These are phyloP conservation scores for Ceratina calcarata DNA, from an alignment of 1,140 invertebrate species.

Conservation along the genomic window DNA sequence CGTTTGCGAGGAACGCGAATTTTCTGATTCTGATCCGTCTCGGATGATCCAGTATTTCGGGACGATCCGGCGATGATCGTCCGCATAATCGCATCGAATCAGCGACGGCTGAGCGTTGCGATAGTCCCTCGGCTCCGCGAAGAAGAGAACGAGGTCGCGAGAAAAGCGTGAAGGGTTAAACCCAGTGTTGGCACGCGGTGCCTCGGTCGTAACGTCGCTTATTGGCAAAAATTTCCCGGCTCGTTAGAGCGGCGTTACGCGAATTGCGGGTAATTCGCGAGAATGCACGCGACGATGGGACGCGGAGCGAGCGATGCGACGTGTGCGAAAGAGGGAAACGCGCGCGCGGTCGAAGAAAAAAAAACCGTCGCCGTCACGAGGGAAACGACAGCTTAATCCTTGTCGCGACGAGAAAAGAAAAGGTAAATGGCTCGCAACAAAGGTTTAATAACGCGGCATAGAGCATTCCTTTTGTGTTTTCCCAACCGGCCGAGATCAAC, in stretches of 20 bases:
- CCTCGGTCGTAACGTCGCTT: not conserved
- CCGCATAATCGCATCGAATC: conserved; percentile 47
- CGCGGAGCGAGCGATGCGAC: not conserved
- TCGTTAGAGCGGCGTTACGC: conserved; percentile 10
- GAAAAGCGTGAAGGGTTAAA: conserved; percentile 21
- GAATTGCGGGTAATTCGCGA: conserved; percentile 27
- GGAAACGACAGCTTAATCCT: conserved; percentile 34
- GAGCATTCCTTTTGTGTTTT: conserved; percentile 43
- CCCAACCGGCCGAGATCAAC: conserved; percentile 19
- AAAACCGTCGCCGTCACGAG: not conserved
- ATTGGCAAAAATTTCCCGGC: conserved; percentile 19
- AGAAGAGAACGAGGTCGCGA: conserved; percentile 7
- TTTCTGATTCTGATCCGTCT: not conserved
- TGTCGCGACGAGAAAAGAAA: conserved; percentile 33
- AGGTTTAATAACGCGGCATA: conserved; percentile 53
- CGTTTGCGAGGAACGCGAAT: not conserved
- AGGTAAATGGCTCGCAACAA: conserved; percentile 53
- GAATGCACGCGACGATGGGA: not conserved
- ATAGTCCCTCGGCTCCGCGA: not conserved
- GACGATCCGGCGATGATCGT: conserved; percentile 17
- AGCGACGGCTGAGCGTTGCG: not conserved
- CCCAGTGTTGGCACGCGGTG: not conserved
- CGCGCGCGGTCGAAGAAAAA: not conserved
- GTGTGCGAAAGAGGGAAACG: no score
- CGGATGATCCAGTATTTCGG: conserved; percentile 10